Base-by-base conservation (phyloP, 2,888 invertebrate species). In the Gerris lacustris region DNA sequence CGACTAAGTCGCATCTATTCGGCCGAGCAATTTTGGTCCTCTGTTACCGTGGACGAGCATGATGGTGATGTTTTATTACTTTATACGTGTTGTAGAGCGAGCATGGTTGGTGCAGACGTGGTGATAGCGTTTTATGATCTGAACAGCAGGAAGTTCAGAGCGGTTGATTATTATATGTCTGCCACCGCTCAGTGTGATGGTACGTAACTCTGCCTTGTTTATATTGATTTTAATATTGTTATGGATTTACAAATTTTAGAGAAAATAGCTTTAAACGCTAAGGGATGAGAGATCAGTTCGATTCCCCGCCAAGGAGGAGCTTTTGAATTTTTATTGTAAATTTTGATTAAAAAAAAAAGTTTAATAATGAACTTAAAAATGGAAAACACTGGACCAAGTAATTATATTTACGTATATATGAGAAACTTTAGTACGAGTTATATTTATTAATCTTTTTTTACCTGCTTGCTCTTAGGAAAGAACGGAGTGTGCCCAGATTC, bases 401-500 rank as follows among this genome's bases (percentile, higher is more conserved):
- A n/a, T n/a, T n/a, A n/a, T n/a, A n/a, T n/a, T n/a, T n/a, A n/a
- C n/a, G n/a, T n/a, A n/a, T n/a, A n/a, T n/a, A n/a, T n/a, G n/a
- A n/a, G n/a, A n/a, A n/a, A n/a, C n/a, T n/a, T n/a, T n/a, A n/a
- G n/a, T n/a, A n/a, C n/a, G n/a, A n/a, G n/a, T n/a, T n/a, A n/a
- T n/a, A n/a, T n/a, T n/a, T 31, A 31, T 31, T 31, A 31, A 31
- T 31, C 31, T 31, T 31, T 2, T 64, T 1, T 18, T 64, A 64
- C 17, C 31, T 64, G 18, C 1, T 64, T 64, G n/a, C 9, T 67
- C 63, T 9, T 64, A 74, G 74, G 74, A 11, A 86, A 86, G 76
- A 85, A 85, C 55, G 94, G 94, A 0, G 93, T 93, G 6, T 95
- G 94, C 77, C 94, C 94, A 0, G 94, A 94, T 78, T 86, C 86